Evolutionary conservation across 2,888 invertebrate species (phyloP).

Genomic region (Ormyrus nitidulus): DNA sequence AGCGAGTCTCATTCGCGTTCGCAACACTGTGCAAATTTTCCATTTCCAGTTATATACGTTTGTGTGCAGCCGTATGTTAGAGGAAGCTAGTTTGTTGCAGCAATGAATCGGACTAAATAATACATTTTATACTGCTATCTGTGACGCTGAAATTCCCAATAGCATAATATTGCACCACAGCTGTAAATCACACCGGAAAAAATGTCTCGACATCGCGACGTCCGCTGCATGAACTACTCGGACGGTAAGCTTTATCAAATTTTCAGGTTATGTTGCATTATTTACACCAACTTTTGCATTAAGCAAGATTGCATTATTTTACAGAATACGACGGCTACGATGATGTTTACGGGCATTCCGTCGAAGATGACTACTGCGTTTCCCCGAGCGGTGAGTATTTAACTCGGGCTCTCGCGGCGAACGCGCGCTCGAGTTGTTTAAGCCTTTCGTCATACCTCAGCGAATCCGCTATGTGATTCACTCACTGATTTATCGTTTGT

Average conservation of each 20-base stretch:
- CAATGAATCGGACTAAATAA: constrained; percentile 24
- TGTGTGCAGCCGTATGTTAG: no score
- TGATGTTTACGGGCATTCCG: constrained; percentile 94
- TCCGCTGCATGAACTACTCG: constrained; percentile 89
- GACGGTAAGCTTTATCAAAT: constrained; percentile 78
- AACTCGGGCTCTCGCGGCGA: no score
- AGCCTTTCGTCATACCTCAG: no score
- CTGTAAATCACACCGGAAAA: constrained; percentile 57
- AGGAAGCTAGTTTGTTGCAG: not conserved
- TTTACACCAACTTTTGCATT: constrained; percentile 11
- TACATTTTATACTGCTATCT: not conserved
- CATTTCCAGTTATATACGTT: no score
- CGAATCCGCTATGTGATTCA: no score
- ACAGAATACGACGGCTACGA: constrained; percentile 92
- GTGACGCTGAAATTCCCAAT: no score
- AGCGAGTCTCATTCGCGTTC: no score
- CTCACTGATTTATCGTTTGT: no score
- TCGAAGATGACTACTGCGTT: constrained; percentile 93
- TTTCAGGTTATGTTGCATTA: constrained; percentile 33
- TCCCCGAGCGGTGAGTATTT: constrained; percentile 86
- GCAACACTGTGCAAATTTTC: no score
- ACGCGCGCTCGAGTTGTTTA: no score
- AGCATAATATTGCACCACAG: no score
- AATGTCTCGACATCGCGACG: constrained; percentile 93
- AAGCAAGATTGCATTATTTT: constrained; percentile 56